Evolutionary conservation across 1,140 invertebrate species (phyloP), one percentile per base, ranked within the genome.

Genomic region (Tetramorium simillimum): DNA sequence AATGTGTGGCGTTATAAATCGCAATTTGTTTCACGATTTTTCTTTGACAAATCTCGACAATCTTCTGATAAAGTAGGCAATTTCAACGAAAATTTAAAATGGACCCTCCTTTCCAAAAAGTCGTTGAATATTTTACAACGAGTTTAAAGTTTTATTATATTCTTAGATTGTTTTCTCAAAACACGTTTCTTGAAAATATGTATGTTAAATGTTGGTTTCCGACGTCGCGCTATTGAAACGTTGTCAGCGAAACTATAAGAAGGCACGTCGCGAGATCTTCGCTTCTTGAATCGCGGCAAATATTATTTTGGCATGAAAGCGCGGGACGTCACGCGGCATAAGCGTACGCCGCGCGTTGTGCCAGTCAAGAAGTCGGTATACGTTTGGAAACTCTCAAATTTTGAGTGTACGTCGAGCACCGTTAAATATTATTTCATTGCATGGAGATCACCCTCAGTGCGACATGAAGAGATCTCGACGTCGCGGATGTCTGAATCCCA

Each of bases 361-460:
- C 33, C 37, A 18, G 67, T 56, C 51, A 33, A 69, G 67, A 49
- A 82, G 51, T 82, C 37, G 65, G 37, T 18, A 49, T 10, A 33
- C 28, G 24, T 21, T 78, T 46, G 24, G 24, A 58, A 60, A 72
- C 18, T 56, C 53, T 73, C 37, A 14, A 73, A 81, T 33, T 58
- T 40, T 46, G 63, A 37, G 16, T 46, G 49, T 3, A 62, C 12
- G 18, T 58, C 28, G 18, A 75, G 53, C 40, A 49, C 14, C 24
- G 53, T 75, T 60, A 56, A 73, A 75, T 84, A 60, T 75, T 49
- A 84, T 73, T 46, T 81, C 46, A 53, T 81, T 60, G 67, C 24
- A 10, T 18, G 33, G 9, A 40, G 37, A 62, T 75, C 28, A 75
- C 49, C 24, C 18, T 75, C 40, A 21, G 43, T 53, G 24, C 9